Percentiles rank a stretch among this genome's conserved stretches.
phyloP scores from a whole-genome alignment of 1,140 invertebrate genomes.

The Geopemphigus sp. region DNA sequence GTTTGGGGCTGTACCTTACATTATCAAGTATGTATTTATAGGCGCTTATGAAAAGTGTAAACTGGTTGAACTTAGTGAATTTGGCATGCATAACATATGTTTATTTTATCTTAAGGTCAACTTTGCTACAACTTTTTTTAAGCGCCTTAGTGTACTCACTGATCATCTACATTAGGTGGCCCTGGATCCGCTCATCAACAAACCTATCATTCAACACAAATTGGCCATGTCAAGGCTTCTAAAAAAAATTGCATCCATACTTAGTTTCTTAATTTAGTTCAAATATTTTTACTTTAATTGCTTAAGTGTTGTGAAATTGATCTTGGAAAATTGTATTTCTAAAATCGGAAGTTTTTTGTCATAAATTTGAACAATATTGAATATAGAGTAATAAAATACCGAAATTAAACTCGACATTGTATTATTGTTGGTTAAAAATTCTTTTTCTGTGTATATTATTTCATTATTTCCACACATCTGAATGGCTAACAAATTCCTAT shows the following conservation, averaged over 20 bases:
- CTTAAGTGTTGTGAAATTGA: background rate
- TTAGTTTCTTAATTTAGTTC: background rate
- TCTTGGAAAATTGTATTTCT: background rate
- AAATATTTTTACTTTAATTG: background rate
- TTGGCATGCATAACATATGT: background rate
- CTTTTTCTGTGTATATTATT: background rate
- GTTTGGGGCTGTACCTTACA: conserved; percentile 15
- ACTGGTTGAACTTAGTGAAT: background rate
- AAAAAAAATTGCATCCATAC: background rate
- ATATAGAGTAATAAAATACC: too few relatives aligned
- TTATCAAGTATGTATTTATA: conserved; percentile 30
- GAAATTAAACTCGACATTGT: background rate
- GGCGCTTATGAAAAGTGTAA: background rate
- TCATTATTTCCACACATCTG: background rate
- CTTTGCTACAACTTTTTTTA: conserved; percentile 6
- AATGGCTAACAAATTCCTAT: conserved; percentile 18
- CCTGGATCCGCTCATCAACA: background rate
- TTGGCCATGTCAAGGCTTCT: background rate
- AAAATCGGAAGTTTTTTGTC: background rate
- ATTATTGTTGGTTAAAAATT: background rate
- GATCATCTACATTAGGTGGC: background rate
- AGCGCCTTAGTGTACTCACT: conserved; percentile 9
- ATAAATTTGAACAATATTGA: background rate
- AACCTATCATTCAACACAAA: conserved; percentile 1
- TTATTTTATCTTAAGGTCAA: conserved; percentile 6